Evolutionary conservation across 1,140 invertebrate species (phyloP).

Genomic region (Macrobrachium rosenbergii): DNA sequence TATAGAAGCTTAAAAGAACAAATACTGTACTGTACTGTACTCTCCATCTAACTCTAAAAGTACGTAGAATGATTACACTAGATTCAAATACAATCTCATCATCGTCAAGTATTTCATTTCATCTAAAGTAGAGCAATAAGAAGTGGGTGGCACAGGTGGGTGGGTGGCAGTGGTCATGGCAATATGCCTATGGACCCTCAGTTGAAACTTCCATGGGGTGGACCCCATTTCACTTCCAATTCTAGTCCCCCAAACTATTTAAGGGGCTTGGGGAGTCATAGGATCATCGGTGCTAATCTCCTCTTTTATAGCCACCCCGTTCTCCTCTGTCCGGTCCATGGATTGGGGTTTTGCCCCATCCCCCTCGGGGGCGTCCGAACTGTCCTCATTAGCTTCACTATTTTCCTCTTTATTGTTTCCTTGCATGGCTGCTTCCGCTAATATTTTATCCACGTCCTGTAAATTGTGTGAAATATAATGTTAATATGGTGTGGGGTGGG

Average conservation of each 20-base stretch:
- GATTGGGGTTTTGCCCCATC: slow-evolving; percentile 56
- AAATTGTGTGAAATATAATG: slow-evolving; percentile 68
- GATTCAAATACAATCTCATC: slow-evolving; percentile 51
- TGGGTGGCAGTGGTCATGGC: slow-evolving; percentile 59
- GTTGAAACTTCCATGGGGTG: slow-evolving; percentile 42
- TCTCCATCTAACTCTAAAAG: slow-evolving; percentile 44
- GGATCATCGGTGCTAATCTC: slow-evolving; percentile 56
- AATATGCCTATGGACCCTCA: slow-evolving; percentile 52
- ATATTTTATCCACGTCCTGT: slow-evolving; percentile 69
- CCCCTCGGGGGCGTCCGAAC: slow-evolving; percentile 58
- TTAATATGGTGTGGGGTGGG: slow-evolving; percentile 59
- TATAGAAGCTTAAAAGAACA: slow-evolving; percentile 16
- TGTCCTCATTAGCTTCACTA: slow-evolving; percentile 63
- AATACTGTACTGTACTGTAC: slow-evolving; percentile 14
- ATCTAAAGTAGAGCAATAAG: slow-evolving; percentile 34
- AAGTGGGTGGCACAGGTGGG: slow-evolving; percentile 54
- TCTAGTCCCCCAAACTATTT: slow-evolving; percentile 42
- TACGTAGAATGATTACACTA: slow-evolving; percentile 49
- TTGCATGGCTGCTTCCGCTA: slow-evolving; percentile 67
- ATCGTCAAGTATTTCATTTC: not conserved
- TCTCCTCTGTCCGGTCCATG: slow-evolving; percentile 62
- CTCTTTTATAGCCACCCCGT: slow-evolving; percentile 53
- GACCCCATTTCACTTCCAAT: slow-evolving; percentile 48
- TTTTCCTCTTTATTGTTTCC: slow-evolving; percentile 63
- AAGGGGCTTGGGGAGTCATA: slow-evolving; percentile 51